Conservation (phyloP, 2,888 invertebrate genomes). For the Heterodera filipjevi region DNA sequence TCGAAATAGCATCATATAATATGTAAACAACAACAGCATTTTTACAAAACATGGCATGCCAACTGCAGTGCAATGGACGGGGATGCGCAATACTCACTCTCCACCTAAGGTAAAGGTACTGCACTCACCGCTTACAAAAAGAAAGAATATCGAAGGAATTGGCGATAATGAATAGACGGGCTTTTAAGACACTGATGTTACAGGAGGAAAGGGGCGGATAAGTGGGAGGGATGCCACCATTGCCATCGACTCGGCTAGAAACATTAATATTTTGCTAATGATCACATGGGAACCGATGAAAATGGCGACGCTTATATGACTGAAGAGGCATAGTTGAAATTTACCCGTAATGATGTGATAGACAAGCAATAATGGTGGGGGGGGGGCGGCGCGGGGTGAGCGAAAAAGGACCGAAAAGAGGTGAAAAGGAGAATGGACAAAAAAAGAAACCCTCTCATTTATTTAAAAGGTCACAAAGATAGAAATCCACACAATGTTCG, state of each 20-base stretch:
- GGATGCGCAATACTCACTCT: not conserved
- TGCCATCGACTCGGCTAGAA: not conserved
- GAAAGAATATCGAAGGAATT: not conserved
- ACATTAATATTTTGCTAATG: not conserved
- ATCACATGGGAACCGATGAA: not conserved
- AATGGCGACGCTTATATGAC: not conserved
- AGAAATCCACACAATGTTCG: constrained; percentile 1
- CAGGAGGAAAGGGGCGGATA: not conserved
- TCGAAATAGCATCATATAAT: too few species aligned
- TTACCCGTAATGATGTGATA: constrained; percentile 2
- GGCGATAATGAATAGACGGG: not conserved
- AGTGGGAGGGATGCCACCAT: not conserved
- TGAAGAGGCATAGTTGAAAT: not conserved
- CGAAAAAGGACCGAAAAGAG: too few species aligned
- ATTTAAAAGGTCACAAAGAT: constrained; percentile 3
- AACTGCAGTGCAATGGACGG: not conserved
- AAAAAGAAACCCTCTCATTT: not conserved
- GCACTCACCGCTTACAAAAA: not conserved
- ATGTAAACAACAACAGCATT: too few species aligned
- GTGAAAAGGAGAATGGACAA: not conserved
- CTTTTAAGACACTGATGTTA: not conserved
- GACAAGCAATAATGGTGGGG: not conserved
- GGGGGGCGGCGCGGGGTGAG: too few species aligned
- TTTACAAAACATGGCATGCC: too few species aligned
- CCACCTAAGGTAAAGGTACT: not conserved